Evolutionary conservation across 2,113 vertebrate genomes (phyloP), one percentile per base, ranked within the genome.

Genomic region (Centropus unirufus): DNA sequence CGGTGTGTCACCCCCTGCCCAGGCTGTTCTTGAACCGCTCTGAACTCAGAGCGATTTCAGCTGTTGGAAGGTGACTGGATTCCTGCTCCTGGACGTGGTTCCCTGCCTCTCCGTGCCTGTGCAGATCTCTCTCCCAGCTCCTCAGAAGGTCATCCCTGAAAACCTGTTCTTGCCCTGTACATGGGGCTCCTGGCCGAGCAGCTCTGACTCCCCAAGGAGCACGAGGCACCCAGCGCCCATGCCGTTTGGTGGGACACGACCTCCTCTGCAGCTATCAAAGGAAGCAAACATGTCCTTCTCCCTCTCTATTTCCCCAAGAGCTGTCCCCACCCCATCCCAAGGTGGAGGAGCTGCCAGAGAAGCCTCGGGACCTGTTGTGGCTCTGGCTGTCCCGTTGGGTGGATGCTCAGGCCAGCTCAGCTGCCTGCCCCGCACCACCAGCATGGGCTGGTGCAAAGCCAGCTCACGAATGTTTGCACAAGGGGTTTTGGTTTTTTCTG

Each of bases 1-100:
- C 12, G 3, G 39, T 2, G 3, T 17, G 22, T 30, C 24, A 34
- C 34, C 1, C 3, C 4, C 3, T n/a, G 29, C 30, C 42, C 1
- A 2, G 14, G 36, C 70, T 36, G 13, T 15, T 36, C 26, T 20
- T 42, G 17, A 21, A 17, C 22, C 1, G 3, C 72, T 52, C 18
- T 27, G 52, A 67, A 20, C 51, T 51, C 26, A 10, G 30, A 26
- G 46, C 14, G 8, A 5, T 26, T 26, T 40, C 54, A 6, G 9
- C 30, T 42, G 52, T 34, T 34, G 42, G 5, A 12, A 13, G 54
- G 44, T 3, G 16, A 5, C 17, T 11, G 54, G 30, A 44, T 10
- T 34, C 54, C 14, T 0, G 5, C 34, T 40, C 32, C 63, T 15
- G 17, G 27, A 10, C 30, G 29, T 4, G 3, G 30, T 24, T 86